Evolutionary conservation across 2,888 invertebrate genomes (phyloP), one percentile per base, ranked within the genome.

Genomic region (Pimpla rufipes): DNA sequence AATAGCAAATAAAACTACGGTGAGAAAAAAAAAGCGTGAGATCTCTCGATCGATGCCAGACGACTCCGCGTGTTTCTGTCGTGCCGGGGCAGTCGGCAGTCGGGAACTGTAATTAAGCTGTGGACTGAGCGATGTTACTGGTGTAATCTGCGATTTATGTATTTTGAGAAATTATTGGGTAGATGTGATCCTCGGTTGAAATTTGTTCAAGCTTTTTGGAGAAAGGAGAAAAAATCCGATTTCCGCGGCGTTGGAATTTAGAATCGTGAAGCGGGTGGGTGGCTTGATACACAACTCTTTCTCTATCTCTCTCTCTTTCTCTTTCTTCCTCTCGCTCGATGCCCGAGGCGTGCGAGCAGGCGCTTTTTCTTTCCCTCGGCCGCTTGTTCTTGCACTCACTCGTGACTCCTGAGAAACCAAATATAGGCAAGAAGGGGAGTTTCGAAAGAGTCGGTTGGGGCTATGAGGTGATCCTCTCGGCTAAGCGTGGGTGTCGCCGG

Each of bases 351-450:
- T 6, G 29, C 29, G 57, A 13, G 7, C 35, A 7, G 8, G 35
- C 29, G 13, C n/a, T 68, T 71, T 55, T 74, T 74, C 62, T 76
- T 52, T 35, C 68, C 45, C 71, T 42, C 29, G 68, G 35, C 16
- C 37, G 23, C 59, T 70, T 52, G 59, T 83, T 70, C 23, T 66
- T 57, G 70, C 55, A 66, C 64, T 64, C 29, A 45, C 21, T 64
- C 76, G 76, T 67, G 62, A 79, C 81, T 77, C 83, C 80, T 80
- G 66, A 77, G 55, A 59, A 73, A 80, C 82, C 81, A 83, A 82
- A 83, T 83, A 83, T 83, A 83, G 83, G 52, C 83, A 83, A 80
- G 74, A 83, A 74, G 80, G 83, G 83, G 80, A 80, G 77, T 83
- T 83, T 80, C 80, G 80, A 83, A 80, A 77, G 77, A 77, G 62